phyloP scores from a whole-genome alignment of 2,797 vertebrate genomes.

The Sebastes oblongus region DNA sequence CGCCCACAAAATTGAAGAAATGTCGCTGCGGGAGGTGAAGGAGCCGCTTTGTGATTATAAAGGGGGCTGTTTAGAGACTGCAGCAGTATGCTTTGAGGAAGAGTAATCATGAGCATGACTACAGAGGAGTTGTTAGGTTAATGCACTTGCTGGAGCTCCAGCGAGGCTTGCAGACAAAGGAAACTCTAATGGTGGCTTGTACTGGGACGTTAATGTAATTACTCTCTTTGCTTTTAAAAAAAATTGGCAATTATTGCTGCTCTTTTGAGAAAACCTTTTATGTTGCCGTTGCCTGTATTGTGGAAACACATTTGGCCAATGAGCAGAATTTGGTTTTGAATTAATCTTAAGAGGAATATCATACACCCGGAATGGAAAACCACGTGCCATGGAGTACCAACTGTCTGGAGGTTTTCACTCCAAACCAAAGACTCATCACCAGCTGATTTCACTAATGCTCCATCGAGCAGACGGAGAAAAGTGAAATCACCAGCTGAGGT shows the following conservation, averaged over 20 bases:
- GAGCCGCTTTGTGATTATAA: slow-evolving; percentile 24
- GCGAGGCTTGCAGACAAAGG: slow-evolving; percentile 51
- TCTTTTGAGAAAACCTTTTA: slow-evolving; percentile 6
- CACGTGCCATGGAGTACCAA: neutral
- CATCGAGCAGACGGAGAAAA: neutral
- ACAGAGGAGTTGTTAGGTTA: slow-evolving; percentile 50
- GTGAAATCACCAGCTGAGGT: neutral
- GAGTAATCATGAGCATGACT: slow-evolving; percentile 18
- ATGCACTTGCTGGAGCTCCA: slow-evolving; percentile 51
- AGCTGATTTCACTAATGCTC: neutral
- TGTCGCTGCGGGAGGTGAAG: slow-evolving; percentile 19
- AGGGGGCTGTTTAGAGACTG: slow-evolving; percentile 15
- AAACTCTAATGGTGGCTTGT: slow-evolving; percentile 38
- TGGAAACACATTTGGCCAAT: neutral
- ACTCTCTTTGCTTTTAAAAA: slow-evolving; percentile 40
- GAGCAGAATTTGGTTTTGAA: neutral
- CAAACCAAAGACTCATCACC: neutral
- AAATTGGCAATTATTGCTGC: slow-evolving; percentile 1
- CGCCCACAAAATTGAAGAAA: slow-evolving; percentile 31
- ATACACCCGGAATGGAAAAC: neutral
- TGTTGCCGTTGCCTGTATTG: neutral
- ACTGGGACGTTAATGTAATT: slow-evolving; percentile 49
- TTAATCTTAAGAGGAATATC: neutral
- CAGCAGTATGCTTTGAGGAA: slow-evolving; percentile 24
- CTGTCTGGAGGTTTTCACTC: neutral